Conservation (phyloP, 2,113 vertebrate species). For the Antennarius striatus region DNA sequence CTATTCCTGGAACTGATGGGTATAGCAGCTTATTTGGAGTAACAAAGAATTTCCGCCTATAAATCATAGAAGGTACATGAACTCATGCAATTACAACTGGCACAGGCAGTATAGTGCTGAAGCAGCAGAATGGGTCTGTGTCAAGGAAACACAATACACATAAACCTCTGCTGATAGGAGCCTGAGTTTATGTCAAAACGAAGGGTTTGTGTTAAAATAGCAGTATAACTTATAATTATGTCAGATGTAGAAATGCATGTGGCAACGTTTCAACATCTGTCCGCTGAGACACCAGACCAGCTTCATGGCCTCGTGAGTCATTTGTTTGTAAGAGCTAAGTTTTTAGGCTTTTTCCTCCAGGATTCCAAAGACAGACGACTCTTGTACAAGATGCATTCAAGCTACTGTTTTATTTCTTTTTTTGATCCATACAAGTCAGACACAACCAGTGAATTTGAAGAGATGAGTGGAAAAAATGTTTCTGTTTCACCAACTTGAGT, state of each 20-base stretch:
- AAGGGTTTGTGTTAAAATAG: slow-evolving; percentile 21
- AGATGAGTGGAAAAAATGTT: background rate
- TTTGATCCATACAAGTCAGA: slow-evolving; percentile 3
- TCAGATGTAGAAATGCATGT: slow-evolving; percentile 12
- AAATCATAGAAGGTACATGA: slow-evolving; percentile 27
- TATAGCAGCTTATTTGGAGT: slow-evolving; percentile 27
- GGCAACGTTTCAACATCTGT: slow-evolving; percentile 29
- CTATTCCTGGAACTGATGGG: slow-evolving; percentile 18
- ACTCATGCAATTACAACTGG: slow-evolving; percentile 40
- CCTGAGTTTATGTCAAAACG: slow-evolving; percentile 35
- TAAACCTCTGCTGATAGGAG: slow-evolving; percentile 22
- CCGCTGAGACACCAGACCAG: slow-evolving; percentile 27
- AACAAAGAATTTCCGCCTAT: slow-evolving; percentile 39
- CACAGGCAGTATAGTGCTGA: slow-evolving; percentile 17
- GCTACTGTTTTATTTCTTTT: background rate
- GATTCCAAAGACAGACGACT: slow-evolving; percentile 27
- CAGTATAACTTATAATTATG: slow-evolving; percentile 9
- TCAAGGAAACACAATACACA: slow-evolving; percentile 2
- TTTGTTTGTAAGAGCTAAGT: slow-evolving; percentile 14
- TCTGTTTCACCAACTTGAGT: background rate
- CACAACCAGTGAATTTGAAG: background rate
- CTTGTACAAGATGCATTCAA: slow-evolving; percentile 4
- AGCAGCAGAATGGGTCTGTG: slow-evolving; percentile 9
- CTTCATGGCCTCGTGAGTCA: slow-evolving; percentile 8
- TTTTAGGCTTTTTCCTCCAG: slow-evolving; percentile 34